Evolutionary conservation across 2,113 vertebrate genomes (phyloP).

Genomic region (Ophthalmolycus amberensis): DNA sequence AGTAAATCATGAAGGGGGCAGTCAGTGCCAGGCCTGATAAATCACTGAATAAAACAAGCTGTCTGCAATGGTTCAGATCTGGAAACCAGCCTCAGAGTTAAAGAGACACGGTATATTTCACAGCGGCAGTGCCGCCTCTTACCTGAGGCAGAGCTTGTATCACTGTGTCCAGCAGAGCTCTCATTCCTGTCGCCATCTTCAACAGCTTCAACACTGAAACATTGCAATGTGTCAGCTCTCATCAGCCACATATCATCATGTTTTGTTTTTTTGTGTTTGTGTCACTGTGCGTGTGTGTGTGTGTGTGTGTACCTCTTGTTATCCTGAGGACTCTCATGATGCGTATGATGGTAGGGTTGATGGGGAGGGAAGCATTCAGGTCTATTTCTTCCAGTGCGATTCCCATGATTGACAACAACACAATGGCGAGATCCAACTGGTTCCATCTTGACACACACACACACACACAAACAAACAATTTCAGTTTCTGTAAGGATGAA

Average conservation of each 20-base stretch:
- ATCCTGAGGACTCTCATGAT: conserved; percentile 81
- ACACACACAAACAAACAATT: conserved; percentile 1
- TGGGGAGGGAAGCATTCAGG: conserved; percentile 78
- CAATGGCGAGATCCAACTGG: conserved; percentile 81
- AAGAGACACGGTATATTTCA: conserved; percentile 31
- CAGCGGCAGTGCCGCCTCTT: conserved; percentile 40
- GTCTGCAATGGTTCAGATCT: conserved; percentile 52
- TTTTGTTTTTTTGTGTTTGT: neutral
- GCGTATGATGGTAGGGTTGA: conserved; percentile 82
- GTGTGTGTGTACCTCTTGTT: conserved; percentile 69
- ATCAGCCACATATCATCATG: neutral
- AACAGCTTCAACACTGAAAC: conserved; percentile 93
- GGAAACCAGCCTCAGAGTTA: conserved; percentile 42
- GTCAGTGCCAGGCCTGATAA: conserved; percentile 32
- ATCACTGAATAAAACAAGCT: conserved; percentile 59
- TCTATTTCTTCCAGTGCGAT: conserved; percentile 81
- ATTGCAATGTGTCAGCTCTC: conserved; percentile 45
- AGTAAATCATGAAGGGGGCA: conserved; percentile 24
- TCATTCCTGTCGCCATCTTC: conserved; percentile 98
- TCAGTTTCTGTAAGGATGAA: neutral
- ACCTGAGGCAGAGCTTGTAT: conserved; percentile 98
- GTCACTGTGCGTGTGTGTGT: conserved; percentile 21
- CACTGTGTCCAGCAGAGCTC: conserved; percentile 95
- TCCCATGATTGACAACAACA: conserved; percentile 81
- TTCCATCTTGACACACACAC: conserved; percentile 72